Conservation (phyloP, 2,797 vertebrate genomes). For the Enteromius argenteus region DNA sequence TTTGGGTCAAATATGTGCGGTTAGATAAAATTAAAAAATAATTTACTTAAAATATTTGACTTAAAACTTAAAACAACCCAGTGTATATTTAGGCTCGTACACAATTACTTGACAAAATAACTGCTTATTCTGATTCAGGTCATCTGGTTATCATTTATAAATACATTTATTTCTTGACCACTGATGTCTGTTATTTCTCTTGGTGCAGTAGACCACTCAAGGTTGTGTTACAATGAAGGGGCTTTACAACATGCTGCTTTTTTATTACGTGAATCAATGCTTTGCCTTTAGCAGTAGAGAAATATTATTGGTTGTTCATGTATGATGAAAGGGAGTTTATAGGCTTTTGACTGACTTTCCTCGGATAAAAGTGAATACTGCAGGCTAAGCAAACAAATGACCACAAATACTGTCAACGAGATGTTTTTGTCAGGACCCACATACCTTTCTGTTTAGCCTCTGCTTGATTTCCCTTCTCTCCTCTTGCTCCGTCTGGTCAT, state of each 20-base stretch:
- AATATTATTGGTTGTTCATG: not conserved
- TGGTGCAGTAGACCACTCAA: not conserved
- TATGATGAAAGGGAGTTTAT: not conserved
- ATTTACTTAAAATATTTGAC: not conserved
- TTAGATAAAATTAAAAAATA: too few relatives aligned
- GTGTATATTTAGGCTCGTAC: not conserved
- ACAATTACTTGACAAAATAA: not conserved
- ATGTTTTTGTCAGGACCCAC: slow-evolving; percentile 15
- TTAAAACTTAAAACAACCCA: not conserved
- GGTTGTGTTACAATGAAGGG: not conserved
- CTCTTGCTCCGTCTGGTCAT: slow-evolving; percentile 95
- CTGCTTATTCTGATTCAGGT: not conserved
- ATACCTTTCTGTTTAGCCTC: slow-evolving; percentile 94
- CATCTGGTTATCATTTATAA: not conserved
- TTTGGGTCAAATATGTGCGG: not conserved
- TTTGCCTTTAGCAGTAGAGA: not conserved
- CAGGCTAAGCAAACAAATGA: not conserved
- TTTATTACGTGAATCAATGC: not conserved
- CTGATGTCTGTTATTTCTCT: not conserved
- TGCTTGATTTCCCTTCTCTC: slow-evolving; percentile 97
- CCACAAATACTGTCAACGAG: not conserved
- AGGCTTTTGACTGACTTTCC: not conserved
- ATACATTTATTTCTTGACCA: not conserved
- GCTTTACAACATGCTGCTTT: not conserved
- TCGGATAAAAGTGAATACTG: not conserved